phyloP scores from a whole-genome alignment of 1,140 invertebrate species.

The Dreissena polymorpha region DNA sequence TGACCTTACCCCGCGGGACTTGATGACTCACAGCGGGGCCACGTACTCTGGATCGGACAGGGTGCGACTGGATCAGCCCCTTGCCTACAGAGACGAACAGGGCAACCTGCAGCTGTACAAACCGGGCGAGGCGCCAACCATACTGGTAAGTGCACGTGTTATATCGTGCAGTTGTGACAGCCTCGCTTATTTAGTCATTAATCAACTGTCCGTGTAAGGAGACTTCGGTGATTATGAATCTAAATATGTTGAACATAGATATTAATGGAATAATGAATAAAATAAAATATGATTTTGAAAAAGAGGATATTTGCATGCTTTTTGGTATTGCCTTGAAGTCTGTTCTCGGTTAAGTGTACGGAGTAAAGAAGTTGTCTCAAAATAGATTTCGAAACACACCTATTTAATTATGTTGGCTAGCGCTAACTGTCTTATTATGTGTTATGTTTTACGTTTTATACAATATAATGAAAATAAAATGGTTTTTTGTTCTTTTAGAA shows the following conservation, averaged over 20 bases:
- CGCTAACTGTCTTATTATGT: too few relatives aligned
- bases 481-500: too few relatives aligned
- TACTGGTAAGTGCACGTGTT: background rate
- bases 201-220: background rate
- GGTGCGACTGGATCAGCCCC: background rate
- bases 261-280: too few relatives aligned
- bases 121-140: slow-evolving; percentile 19
- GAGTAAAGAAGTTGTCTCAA: too few relatives aligned
- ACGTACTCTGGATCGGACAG: background rate
- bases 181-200: background rate
- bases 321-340: background rate
- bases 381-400: too few relatives aligned
- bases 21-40: too few relatives aligned
- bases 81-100: slow-evolving; percentile 30
- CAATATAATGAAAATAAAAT: too few relatives aligned
- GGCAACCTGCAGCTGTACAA: slow-evolving; percentile 20
- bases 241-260: background rate
- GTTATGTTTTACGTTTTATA: too few relatives aligned
- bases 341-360: too few relatives aligned
- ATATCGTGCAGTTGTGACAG: background rate
- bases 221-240: too few relatives aligned
- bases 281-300: background rate
- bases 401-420: too few relatives aligned
- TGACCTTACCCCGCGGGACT: too few relatives aligned
- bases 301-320: background rate